These are phyloP conservation scores for Ciconia nigra DNA, from an alignment of 2,797 vertebrate genomes.

Conservation along the genomic window DNA sequence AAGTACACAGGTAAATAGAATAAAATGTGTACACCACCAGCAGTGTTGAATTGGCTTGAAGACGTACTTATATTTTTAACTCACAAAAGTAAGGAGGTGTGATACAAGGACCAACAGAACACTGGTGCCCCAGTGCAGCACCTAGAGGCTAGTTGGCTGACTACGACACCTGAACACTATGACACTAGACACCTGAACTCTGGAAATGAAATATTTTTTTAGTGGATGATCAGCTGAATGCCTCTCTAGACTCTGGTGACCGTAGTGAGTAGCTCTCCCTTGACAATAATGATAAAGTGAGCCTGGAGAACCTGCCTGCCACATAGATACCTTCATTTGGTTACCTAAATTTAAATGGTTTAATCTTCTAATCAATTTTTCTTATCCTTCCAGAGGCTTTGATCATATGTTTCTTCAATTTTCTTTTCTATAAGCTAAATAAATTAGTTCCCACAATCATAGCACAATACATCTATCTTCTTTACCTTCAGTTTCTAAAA, in stretches of 20 bases:
- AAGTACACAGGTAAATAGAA: not conserved
- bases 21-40: not conserved
- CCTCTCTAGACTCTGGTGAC: not conserved
- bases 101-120: not conserved
- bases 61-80: not conserved
- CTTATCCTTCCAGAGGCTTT: not conserved
- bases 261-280: not conserved
- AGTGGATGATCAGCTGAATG: not conserved
- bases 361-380: not conserved
- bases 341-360: not conserved
- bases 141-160: not conserved
- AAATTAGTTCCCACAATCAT: not conserved
- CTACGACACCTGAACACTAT: not conserved
- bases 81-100: not conserved
- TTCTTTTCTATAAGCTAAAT: not conserved
- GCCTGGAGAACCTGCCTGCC: not conserved
- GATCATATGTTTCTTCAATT: not conserved
- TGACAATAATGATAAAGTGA: not conserved
- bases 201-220: not conserved
- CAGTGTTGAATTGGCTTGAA: not conserved
- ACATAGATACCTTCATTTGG: not conserved
- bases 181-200: not conserved
- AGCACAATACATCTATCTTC: not conserved
- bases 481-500: not conserved
- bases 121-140: not conserved